A percentile compares a stretch with the other conserved stretches of the same genome.
Conservation (phyloP, 2,888 invertebrate genomes). For the Salpingus planirostris region DNA sequence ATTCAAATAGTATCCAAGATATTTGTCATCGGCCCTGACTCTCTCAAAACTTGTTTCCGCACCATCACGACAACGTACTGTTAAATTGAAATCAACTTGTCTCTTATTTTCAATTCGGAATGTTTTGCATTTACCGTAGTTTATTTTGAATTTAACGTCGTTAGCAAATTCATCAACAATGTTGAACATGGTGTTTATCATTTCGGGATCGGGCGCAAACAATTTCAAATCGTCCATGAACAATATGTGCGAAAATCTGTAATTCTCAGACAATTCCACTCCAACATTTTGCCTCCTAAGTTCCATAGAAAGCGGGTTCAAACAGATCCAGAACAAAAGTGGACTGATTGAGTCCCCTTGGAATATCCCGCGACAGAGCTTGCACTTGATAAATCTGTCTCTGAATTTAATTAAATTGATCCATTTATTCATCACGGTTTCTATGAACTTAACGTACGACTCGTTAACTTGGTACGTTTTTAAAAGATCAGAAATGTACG, state of each 20-base stretch:
- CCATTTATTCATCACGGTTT: constrained; percentile 1
- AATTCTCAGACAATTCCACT: background rate
- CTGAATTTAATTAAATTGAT: too few relatives aligned
- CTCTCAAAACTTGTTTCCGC: too few relatives aligned
- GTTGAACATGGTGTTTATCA: too few relatives aligned
- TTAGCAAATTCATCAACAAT: too few relatives aligned
- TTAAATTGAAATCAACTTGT: too few relatives aligned
- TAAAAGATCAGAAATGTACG: background rate
- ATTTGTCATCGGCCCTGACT: too few relatives aligned
- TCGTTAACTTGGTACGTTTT: constrained; percentile 1
- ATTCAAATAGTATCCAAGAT: too few relatives aligned
- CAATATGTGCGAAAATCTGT: constrained; percentile 2
- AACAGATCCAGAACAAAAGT: constrained; percentile 1
- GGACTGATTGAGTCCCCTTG: constrained; percentile 5
- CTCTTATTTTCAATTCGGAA: too few relatives aligned
- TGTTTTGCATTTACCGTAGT: too few relatives aligned
- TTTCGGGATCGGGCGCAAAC: background rate
- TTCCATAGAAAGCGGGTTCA: constrained; percentile 4
- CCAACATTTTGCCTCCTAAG: background rate
- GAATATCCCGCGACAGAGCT: constrained; percentile 4
- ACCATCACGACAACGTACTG: too few relatives aligned
- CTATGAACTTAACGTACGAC: constrained; percentile 2
- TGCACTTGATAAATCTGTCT: too few relatives aligned
- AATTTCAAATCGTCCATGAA: constrained; percentile 7
- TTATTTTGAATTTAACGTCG: too few relatives aligned